A percentile compares a stretch with the other conserved stretches of the same genome.
Conservation (phyloP, 1,140 invertebrate genomes). For the Pogonognathellus flavescens region DNA sequence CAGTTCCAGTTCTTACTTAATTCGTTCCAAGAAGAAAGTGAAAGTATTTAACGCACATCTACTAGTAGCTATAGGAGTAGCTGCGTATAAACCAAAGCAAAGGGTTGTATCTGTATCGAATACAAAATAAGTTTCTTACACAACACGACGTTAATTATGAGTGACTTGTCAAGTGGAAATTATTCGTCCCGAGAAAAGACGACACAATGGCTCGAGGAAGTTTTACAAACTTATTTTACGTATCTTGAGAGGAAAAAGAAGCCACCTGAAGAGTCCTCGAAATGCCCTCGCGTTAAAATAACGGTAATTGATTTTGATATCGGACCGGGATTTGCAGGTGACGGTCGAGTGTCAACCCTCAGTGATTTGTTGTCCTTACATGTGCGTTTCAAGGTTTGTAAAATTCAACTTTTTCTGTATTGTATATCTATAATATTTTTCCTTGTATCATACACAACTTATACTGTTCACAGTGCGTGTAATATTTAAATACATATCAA, state of each 20-base stretch:
- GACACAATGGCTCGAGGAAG: conserved; percentile 65
- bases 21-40: too few relatives aligned
- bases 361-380: conserved; percentile 65
- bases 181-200: conserved; percentile 65
- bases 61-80: too few relatives aligned
- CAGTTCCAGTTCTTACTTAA: too few relatives aligned
- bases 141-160: conserved; percentile 28
- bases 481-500: too few relatives aligned
- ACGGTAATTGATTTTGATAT: conserved; percentile 57
- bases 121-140: background rate
- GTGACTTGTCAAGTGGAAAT: conserved; percentile 52
- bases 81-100: background rate
- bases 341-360: conserved; percentile 62
- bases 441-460: background rate
- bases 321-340: conserved; percentile 56
- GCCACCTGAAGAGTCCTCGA: conserved; percentile 21
- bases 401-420: background rate
- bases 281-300: background rate
- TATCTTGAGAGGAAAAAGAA: conserved; percentile 57
- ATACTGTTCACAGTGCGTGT: too few relatives aligned
- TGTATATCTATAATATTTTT: background rate
- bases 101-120: background rate
- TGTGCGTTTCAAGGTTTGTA: conserved; percentile 59
- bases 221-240: conserved; percentile 65
- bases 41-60: too few relatives aligned